These are phyloP conservation scores for Gymnogyps californianus DNA, from an alignment of 2,113 vertebrate species.

Conservation along the genomic window DNA sequence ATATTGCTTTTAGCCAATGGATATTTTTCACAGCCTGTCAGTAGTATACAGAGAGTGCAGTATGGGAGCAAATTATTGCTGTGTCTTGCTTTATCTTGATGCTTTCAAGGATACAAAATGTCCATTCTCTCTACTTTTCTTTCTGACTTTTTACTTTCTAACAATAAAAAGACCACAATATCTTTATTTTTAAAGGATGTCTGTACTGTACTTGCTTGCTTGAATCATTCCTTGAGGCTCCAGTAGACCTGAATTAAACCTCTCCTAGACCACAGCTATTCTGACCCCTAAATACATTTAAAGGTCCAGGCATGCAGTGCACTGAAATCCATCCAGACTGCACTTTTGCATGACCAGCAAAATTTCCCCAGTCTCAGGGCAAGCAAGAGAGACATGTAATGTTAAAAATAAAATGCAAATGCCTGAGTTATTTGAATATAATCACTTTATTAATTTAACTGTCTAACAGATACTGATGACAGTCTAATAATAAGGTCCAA, in stretches of 20 bases:
- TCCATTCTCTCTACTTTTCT: background rate
- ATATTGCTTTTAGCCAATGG: background rate
- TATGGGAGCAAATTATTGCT: background rate
- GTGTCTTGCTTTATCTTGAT: background rate
- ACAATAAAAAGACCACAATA: background rate
- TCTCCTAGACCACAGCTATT: background rate
- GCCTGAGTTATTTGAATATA: slow-evolving; percentile 53
- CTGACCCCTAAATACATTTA: background rate
- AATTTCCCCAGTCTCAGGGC: background rate
- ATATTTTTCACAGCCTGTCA: background rate
- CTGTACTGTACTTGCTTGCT: background rate
- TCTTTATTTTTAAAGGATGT: background rate
- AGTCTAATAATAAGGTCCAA: slow-evolving; percentile 57
- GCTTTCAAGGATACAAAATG: background rate
- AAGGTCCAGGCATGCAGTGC: background rate
- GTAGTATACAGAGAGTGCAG: background rate
- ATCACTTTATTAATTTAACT: slow-evolving; percentile 53
- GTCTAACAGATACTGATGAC: slow-evolving; percentile 47
- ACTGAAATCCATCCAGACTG: background rate
- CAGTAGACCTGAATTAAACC: background rate
- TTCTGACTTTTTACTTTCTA: background rate
- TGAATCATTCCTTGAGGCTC: background rate
- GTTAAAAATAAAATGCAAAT: slow-evolving; percentile 64
- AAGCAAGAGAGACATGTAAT: background rate
- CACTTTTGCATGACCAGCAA: background rate